Percentiles rank a stretch among this genome's conserved stretches.
Evolutionary conservation across 2,888 invertebrate species (phyloP).

Genomic region (Netelia fuscicornis): DNA sequence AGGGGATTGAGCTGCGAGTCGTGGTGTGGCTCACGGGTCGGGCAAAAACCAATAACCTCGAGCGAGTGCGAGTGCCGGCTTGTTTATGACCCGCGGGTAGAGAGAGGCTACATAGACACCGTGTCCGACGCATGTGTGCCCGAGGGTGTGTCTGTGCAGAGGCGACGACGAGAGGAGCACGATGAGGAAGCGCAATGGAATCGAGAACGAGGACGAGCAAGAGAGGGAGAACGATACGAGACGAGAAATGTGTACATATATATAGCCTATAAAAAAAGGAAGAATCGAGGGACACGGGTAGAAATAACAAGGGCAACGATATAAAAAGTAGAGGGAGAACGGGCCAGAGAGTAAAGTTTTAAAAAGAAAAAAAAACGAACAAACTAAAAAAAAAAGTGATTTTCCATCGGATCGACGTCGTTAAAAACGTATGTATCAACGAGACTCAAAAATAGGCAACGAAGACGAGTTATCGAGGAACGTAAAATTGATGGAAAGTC

Average conservation of each 20-base stretch:
- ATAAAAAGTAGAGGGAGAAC: slow-evolving; percentile 1
- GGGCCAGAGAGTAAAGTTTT: not conserved
- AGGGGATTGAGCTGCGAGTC: slow-evolving; percentile 71
- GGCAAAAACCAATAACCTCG: slow-evolving; percentile 80
- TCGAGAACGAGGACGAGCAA: slow-evolving; percentile 12
- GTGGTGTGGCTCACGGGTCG: slow-evolving; percentile 31
- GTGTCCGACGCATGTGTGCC: not conserved
- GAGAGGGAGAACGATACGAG: not conserved
- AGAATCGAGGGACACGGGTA: not conserved
- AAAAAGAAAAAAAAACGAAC: not conserved
- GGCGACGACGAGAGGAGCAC: slow-evolving; percentile 13
- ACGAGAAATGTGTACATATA: slow-evolving; percentile 15
- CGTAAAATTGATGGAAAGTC: too few relatives aligned
- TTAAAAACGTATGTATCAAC: too few relatives aligned
- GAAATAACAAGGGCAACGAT: not conserved
- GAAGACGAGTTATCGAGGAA: too few relatives aligned
- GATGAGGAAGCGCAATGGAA: slow-evolving; percentile 30
- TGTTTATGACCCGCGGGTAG: slow-evolving; percentile 75
- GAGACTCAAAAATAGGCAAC: too few relatives aligned
- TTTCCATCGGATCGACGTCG: too few relatives aligned
- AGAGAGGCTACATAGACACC: slow-evolving; percentile 32
- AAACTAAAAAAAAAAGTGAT: not conserved
- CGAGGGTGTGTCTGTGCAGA: not conserved
- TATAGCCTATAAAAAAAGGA: not conserved
- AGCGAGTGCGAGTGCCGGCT: slow-evolving; percentile 75